Evolutionary conservation across 2,797 vertebrate species (phyloP).

Genomic region (Dromococcyx pavoninus): DNA sequence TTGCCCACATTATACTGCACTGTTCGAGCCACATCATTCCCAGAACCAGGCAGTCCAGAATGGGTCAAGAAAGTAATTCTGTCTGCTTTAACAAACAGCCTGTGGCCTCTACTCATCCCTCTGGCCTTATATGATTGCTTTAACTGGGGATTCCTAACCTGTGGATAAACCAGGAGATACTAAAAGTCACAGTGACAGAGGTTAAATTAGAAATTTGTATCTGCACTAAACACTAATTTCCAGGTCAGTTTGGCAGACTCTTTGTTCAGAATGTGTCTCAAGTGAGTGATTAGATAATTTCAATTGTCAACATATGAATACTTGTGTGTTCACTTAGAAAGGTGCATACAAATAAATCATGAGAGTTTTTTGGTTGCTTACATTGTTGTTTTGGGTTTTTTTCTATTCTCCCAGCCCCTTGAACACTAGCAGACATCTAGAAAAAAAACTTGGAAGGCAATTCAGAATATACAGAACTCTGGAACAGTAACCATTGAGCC

Average conservation of each 20-base stretch:
- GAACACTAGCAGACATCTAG: background rate
- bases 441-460: background rate
- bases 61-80: background rate
- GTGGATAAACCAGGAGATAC: background rate
- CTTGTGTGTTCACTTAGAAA: background rate
- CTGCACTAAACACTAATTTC: background rate
- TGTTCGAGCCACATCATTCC: background rate
- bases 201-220: background rate
- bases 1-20: background rate
- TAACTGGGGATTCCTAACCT: background rate
- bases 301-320: background rate
- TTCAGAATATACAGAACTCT: background rate
- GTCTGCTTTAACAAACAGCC: background rate
- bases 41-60: background rate
- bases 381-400: rapidly evolving
- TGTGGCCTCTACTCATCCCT: background rate
- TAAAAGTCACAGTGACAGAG: background rate
- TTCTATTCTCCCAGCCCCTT: background rate
- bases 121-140: background rate
- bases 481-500: background rate
- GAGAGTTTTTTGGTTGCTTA: background rate
- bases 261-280: background rate
- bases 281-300: background rate
- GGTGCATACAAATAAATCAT: background rate
- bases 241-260: background rate